Conservation (phyloP, 2,888 invertebrate genomes). For the Neoaliturus tenellus region DNA sequence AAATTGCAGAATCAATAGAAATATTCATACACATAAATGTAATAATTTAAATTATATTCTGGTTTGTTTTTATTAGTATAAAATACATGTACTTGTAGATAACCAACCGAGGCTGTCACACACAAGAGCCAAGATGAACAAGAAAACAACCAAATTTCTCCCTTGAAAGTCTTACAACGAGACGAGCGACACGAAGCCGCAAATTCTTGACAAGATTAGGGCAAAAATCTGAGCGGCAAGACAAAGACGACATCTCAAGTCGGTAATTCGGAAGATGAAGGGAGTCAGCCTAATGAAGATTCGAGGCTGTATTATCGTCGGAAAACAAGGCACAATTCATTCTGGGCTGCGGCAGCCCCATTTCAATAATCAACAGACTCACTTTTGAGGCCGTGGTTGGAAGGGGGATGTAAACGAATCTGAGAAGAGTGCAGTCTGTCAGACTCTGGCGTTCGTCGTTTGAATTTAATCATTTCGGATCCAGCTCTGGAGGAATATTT, state of each 20-base stretch:
- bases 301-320: slow-evolving; percentile 46
- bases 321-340: slow-evolving; percentile 53
- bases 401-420: slow-evolving; percentile 47
- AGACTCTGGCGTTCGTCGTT: slow-evolving; percentile 38
- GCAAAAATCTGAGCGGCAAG: slow-evolving; percentile 30
- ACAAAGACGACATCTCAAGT: slow-evolving; percentile 38
- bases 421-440: slow-evolving; percentile 33
- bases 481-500: slow-evolving; percentile 39
- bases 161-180: no score
- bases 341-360: slow-evolving; percentile 46
- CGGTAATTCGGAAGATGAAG: slow-evolving; percentile 49
- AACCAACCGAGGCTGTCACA: background rate
- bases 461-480: slow-evolving; percentile 48
- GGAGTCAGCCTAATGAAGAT: slow-evolving; percentile 46
- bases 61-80: no score
- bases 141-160: slow-evolving; percentile 18
- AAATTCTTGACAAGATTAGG: slow-evolving; percentile 49
- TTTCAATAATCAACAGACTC: slow-evolving; percentile 48
- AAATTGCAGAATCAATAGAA: no score
- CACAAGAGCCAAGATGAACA: background rate
- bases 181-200: background rate
- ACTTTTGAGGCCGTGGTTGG: background rate
- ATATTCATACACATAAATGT: no score
- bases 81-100: no score
- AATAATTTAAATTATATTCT: no score